Base-by-base conservation (phyloP, 2,797 vertebrate species). In the Lacerta viridis region DNA sequence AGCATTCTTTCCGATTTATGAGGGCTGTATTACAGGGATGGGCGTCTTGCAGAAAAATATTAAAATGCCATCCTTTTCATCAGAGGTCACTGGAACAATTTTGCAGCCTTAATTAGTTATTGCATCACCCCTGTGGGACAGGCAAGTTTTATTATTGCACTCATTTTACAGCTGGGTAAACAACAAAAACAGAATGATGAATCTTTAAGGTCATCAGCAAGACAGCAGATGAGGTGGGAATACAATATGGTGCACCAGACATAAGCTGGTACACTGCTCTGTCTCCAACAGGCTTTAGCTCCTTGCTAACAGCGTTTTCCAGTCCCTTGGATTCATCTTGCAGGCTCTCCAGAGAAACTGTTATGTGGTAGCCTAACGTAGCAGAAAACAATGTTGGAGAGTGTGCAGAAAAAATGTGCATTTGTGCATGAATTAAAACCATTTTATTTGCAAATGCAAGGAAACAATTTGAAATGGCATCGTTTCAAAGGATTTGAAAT, bases 61-160 rank as follows among this genome's bases (percentile, higher is more conserved):
- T 92, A 82, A 11, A 89, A 20, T 68, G 33, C 81, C 79, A 61
- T 69, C 77, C 36, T 71, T 39, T 86, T 93, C 82, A 84, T 92
- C 85, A 55, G 83, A 89, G 43, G 68, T 85, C n/a, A 23, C 50
- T 84, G 18, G 91, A 79, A n/a, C n/a, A 61, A 91, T 93, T 93
- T 79, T 33, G 23, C 77, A 80, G 23, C 27, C 27, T 85, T 88
- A 92, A 88, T 93, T 95, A 80, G 72, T 84, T 90, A 76, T 85
- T 90, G 84, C 78, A 89, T 29, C 11, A 5, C 85, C 85, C 86
- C 69, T 89, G 2, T 87, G 64, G 84, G 33, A 50, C 91, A 77
- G 2, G 71, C 88, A 88, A 91, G n/a, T 84, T 79, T 13, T 76
- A 85, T 89, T 80, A 86, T 86, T 90, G 76, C 86, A 91, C 91